Conservation (phyloP, 1,140 invertebrate genomes). For the Notospermus geniculatus region DNA sequence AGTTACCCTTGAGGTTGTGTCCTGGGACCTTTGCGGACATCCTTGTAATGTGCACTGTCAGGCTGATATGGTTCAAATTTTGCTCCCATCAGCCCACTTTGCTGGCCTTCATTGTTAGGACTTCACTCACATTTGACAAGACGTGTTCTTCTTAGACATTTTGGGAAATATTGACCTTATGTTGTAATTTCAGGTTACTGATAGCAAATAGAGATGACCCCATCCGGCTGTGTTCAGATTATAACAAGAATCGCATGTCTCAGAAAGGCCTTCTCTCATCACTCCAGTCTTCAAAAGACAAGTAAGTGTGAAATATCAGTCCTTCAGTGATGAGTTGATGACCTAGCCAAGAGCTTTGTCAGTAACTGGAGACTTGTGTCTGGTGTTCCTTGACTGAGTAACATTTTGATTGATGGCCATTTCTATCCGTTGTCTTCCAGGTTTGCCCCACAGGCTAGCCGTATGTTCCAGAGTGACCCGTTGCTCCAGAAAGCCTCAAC, state of each 20-base stretch:
- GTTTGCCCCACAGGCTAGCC: conserved; percentile 30
- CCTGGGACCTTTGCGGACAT: no score
- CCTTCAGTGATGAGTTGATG: background rate
- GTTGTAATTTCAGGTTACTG: conserved; percentile 40
- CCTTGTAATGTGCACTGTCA: no score
- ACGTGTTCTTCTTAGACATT: no score
- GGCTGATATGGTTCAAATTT: no score
- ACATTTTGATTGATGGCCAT: no score
- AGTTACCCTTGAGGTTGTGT: no score
- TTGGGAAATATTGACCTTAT: no score
- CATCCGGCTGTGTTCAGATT: conserved; percentile 50
- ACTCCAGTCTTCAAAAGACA: conserved; percentile 43
- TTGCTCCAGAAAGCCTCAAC: conserved; percentile 54
- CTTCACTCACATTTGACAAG: no score
- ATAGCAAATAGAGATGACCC: conserved; percentile 44
- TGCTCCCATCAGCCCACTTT: no score
- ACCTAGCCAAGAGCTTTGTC: no score
- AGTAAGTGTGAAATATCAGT: conserved; percentile 26
- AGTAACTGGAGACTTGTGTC: no score
- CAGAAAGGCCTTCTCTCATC: conserved; percentile 41
- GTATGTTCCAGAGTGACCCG: conserved; percentile 33
- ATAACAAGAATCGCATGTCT: conserved; percentile 34
- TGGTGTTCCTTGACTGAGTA: background rate
- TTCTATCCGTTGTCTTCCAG: conserved; percentile 25
- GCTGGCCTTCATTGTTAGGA: no score